phyloP scores from a whole-genome alignment of 2,888 invertebrate genomes.

The Nomada ferruginata region DNA sequence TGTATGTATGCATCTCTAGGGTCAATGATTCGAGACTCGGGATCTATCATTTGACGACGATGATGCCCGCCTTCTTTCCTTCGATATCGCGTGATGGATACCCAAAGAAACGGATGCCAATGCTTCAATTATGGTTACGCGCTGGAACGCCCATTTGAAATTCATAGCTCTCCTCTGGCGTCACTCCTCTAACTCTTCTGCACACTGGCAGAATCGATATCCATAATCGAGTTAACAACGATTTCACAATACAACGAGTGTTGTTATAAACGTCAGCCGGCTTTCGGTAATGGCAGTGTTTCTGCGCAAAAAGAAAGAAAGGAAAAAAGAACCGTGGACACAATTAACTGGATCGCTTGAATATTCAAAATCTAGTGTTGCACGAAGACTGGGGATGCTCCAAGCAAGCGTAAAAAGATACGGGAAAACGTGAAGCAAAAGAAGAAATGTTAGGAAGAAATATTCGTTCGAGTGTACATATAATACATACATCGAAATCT shows the following conservation, averaged over 20 bases:
- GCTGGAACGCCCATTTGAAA: conserved; percentile 55
- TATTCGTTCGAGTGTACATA: background rate
- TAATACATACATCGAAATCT: background rate
- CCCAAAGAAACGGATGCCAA: conserved; percentile 59
- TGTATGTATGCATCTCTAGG: background rate
- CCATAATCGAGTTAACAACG: conserved; percentile 57
- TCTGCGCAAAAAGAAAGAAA: background rate
- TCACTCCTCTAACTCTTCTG: background rate
- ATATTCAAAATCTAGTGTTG: conserved; percentile 40
- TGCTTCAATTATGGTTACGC: conserved; percentile 45
- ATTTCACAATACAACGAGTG: conserved; percentile 49
- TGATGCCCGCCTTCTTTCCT: conserved; percentile 34
- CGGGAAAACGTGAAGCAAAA: background rate
- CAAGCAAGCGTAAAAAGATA: background rate
- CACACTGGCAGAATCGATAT: conserved; percentile 53
- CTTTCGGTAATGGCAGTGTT: conserved; percentile 27
- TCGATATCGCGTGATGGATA: conserved; percentile 56
- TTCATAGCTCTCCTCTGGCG: conserved; percentile 59
- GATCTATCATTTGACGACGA: conserved; percentile 47
- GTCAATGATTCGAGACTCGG: conserved; percentile 4
- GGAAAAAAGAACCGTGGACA: background rate
- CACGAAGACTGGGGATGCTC: background rate
- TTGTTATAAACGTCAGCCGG: conserved; percentile 12
- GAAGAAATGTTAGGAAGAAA: background rate
- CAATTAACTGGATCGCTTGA: conserved; percentile 46